Evolutionary conservation across 2,113 vertebrate species (phyloP), one percentile per base, ranked within the genome.

Genomic region (Pampusana beccarii): DNA sequence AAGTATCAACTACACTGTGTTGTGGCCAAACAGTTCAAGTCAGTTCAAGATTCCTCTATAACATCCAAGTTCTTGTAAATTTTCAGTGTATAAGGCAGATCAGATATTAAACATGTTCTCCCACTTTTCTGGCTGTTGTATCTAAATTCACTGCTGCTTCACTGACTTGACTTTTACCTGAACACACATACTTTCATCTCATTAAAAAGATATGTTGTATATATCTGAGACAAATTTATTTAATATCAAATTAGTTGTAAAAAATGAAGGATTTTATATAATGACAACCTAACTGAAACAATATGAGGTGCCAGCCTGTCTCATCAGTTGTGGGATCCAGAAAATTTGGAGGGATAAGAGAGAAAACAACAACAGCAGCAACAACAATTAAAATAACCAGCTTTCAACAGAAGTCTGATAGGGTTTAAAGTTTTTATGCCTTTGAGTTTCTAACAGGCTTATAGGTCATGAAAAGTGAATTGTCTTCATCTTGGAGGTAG

Each of bases 391-490:
- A 31, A 94, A 80, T 3, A 92, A 51, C 4, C 74, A 80, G 16
- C 26, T 91, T 93, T 86, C 90, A 88, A 58, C 38, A 54, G 28
- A 70, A 90, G 28, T 83, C 71, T 86, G 46, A 66, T 66, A 82
- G 40, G 28, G 4, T 92, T 94, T 88, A 53, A 88, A 92, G 31
- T 54, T 88, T 93, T 86, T 94, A 80, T 88, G 71, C n/a, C 23
- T 92, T 80, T 78, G 51, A 66, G 66, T 86, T 88, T 90, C 51
- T 83, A 86, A 77, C 56, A 92, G 64, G 44, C 19, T 56, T 82
- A 36, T 78, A 93, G 62, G 72, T 94, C 60, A 73, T 94, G 56
- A 78, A 93, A 90, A 96, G 64, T 88, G 60, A 88, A 86, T 84
- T 96, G 82, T 92, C 80, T 94, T 94, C 80, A 74, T 82, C 48